Percentiles rank a stretch among this genome's conserved stretches.
phyloP scores from a whole-genome alignment of 2,797 vertebrate genomes.

The Falco berigora region DNA sequence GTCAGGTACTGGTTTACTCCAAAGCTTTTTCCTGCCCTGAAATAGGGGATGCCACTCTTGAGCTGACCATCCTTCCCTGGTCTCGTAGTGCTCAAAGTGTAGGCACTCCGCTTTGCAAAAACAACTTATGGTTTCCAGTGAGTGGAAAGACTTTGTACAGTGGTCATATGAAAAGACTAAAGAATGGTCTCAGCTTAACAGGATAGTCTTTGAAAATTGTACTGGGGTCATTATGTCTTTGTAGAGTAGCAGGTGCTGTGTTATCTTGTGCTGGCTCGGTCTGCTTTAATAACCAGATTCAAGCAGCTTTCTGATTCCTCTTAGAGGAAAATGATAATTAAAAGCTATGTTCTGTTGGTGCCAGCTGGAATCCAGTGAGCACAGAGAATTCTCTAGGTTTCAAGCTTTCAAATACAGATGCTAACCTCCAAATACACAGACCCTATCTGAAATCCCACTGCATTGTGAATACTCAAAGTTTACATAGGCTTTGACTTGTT shows the following conservation, averaged over 20 bases:
- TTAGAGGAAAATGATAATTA: neutral
- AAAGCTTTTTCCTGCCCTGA: neutral
- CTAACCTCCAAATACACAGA: neutral
- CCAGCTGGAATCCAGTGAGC: slow-evolving; percentile 29
- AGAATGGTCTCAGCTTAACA: neutral
- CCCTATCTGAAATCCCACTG: neutral
- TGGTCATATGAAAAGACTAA: neutral
- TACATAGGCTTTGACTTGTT: neutral
- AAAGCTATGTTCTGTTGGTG: neutral
- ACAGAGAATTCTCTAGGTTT: neutral
- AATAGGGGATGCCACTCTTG: neutral
- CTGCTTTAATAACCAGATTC: neutral
- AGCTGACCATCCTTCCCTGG: neutral
- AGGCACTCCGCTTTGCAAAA: neutral
- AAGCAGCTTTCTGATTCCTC: neutral
- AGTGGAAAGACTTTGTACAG: neutral
- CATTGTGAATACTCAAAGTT: neutral
- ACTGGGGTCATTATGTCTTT: neutral
- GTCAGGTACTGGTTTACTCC: slow-evolving; percentile 25
- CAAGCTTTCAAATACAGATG: neutral
- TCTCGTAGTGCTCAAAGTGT: neutral
- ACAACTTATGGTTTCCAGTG: neutral
- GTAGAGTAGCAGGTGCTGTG: neutral
- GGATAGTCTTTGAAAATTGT: neutral
- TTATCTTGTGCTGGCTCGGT: neutral